Conservation (phyloP, 2,888 invertebrate genomes). For the Apocheima hispidaria region DNA sequence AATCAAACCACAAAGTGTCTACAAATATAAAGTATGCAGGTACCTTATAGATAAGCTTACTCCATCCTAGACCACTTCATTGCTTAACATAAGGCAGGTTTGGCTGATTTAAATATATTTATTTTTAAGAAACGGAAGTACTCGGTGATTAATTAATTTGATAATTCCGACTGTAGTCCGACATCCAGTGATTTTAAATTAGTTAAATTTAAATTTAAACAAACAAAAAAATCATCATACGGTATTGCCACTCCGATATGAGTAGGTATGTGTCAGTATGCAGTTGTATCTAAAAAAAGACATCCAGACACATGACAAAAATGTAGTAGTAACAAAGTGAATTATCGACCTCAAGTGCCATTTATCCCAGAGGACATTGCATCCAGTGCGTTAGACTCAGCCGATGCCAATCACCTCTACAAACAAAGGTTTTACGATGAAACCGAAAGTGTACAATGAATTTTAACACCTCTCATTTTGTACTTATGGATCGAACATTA, state of each 20-base stretch:
- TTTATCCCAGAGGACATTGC: conserved; percentile 51
- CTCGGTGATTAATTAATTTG: too few species aligned
- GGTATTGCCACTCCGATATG: not conserved
- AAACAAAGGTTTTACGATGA: conserved; percentile 71
- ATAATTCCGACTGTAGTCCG: too few species aligned
- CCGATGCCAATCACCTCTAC: conserved; percentile 63
- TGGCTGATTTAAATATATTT: too few species aligned
- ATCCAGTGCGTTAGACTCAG: conserved; percentile 29
- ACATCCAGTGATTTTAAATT: too few species aligned
- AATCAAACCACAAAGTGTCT: too few species aligned
- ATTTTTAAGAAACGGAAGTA: too few species aligned
- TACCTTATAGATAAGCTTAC: too few species aligned
- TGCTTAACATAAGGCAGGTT: too few species aligned
- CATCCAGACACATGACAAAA: conserved; percentile 3
- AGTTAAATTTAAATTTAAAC: too few species aligned
- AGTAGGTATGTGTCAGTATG: not conserved
- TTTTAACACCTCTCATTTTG: conserved; percentile 68
- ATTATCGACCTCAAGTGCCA: conserved; percentile 43
- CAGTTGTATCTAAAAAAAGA: not conserved
- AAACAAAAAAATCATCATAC: too few species aligned
- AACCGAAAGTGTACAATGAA: conserved; percentile 71
- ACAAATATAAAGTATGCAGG: too few species aligned
- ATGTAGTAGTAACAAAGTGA: conserved; percentile 16
- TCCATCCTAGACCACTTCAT: too few species aligned
- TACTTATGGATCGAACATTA: conserved; percentile 38